Percentiles rank a stretch among this genome's conserved stretches.
These are phyloP conservation scores for Dendrocopos noguchii DNA, from an alignment of 2,113 vertebrate genomes.

Conservation along the genomic window DNA sequence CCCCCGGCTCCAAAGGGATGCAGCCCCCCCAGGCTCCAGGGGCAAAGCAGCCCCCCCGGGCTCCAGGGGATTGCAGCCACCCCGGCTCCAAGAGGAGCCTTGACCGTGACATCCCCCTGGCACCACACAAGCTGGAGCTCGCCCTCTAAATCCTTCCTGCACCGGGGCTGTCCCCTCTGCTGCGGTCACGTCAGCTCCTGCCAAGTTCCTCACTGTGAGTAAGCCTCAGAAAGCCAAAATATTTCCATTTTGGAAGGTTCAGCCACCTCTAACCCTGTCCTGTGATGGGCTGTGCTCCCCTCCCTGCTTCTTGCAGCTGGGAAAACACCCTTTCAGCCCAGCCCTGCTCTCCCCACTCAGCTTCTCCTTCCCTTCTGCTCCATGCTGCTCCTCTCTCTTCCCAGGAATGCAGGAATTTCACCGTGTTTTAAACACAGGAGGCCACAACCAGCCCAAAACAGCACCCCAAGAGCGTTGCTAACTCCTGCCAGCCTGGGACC, in stretches of 20 bases:
- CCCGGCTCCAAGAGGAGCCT: rapidly evolving
- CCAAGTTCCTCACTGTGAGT: rapidly evolving
- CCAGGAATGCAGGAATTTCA: background rate
- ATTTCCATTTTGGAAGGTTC: background rate
- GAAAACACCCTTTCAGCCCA: background rate
- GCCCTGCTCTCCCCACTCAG: background rate
- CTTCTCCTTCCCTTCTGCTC: background rate
- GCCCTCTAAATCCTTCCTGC: background rate
- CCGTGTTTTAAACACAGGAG: rapidly evolving
- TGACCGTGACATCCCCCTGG: rapidly evolving
- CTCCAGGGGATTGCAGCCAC: too few relatives aligned
- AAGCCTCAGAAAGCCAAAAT: background rate
- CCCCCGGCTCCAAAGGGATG: too few relatives aligned
- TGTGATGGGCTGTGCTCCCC: rapidly evolving
- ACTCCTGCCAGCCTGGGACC: background rate
- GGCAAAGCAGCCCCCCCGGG: too few relatives aligned
- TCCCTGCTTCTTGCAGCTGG: background rate
- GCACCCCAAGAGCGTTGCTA: rapidly evolving
- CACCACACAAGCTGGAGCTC: background rate
- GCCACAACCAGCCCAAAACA: background rate
- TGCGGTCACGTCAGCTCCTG: background rate
- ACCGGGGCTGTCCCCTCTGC: rapidly evolving
- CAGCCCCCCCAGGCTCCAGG: too few relatives aligned
- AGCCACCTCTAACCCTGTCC: background rate
- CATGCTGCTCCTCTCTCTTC: background rate